phyloP scores from a whole-genome alignment of 2,888 invertebrate genomes.

The Leistus spinibarbis region DNA sequence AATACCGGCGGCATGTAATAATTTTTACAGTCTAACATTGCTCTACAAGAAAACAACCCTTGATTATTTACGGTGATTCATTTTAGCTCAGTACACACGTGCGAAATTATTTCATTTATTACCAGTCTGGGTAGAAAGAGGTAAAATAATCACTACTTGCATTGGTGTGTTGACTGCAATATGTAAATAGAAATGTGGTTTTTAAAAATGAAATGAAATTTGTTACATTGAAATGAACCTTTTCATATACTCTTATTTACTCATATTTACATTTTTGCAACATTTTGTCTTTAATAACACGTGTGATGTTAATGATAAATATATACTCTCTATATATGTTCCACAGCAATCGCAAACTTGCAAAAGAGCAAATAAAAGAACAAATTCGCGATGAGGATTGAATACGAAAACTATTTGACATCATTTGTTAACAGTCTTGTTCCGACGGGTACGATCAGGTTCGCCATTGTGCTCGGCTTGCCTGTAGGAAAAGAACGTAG shows the following conservation, averaged over 20 bases:
- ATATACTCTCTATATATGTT: not conserved
- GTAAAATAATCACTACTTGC: too few species aligned
- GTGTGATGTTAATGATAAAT: too few species aligned
- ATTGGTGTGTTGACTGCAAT: too few species aligned
- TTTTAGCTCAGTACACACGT: not conserved
- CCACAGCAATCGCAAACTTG: too few species aligned
- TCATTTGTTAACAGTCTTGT: slow-evolving; percentile 27
- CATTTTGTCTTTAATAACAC: too few species aligned
- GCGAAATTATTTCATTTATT: not conserved
- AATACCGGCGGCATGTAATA: not conserved
- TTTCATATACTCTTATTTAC: too few species aligned
- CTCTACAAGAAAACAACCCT: not conserved
- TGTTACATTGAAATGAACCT: too few species aligned
- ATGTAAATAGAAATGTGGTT: too few species aligned
- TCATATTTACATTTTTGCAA: too few species aligned
- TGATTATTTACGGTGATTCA: not conserved
- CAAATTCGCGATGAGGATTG: not conserved
- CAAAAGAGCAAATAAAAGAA: not conserved
- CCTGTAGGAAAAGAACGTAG: not conserved
- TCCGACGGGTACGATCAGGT: not conserved
- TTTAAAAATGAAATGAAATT: too few species aligned
- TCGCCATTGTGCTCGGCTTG: not conserved
- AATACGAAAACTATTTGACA: slow-evolving; percentile 13
- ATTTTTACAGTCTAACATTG: not conserved
- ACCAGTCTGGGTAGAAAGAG: not conserved